phyloP scores from a whole-genome alignment of 2,113 vertebrate genomes.

The Delphinapterus leucas region DNA sequence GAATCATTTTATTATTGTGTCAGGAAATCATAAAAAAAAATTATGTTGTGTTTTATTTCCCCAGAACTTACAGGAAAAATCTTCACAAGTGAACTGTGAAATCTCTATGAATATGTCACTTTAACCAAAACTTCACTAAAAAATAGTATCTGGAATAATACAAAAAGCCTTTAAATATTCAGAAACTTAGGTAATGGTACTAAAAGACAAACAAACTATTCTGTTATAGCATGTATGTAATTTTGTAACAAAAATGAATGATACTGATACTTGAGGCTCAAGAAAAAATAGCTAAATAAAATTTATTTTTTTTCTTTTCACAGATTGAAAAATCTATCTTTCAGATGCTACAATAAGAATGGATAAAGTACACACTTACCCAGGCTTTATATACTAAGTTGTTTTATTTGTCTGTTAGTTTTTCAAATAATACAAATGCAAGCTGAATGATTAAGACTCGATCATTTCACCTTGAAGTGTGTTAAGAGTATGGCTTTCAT shows the following conservation, averaged over 20 bases:
- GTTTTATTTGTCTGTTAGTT: not conserved
- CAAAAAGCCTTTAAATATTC: not conserved
- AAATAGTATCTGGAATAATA: conserved; percentile 1
- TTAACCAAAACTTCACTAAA: not conserved
- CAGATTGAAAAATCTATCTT: conserved; percentile 35
- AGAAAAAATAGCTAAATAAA: conserved; percentile 51
- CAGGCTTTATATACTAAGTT: not conserved
- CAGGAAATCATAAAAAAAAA: not conserved
- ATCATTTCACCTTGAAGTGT: conserved; percentile 56
- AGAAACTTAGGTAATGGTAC: not conserved
- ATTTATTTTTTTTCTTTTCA: conserved; percentile 35
- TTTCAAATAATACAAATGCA: conserved; percentile 64
- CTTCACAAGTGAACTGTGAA: not conserved
- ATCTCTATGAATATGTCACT: not conserved
- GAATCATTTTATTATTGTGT: not conserved
- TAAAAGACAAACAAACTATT: not conserved
- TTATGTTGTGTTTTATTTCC: not conserved
- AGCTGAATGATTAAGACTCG: conserved; percentile 21
- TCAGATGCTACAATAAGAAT: not conserved
- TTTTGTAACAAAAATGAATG: conserved; percentile 54
- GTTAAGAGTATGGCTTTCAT: conserved; percentile 56
- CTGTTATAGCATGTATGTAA: conserved; percentile 35
- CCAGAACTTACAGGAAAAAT: not conserved
- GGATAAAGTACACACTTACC: not conserved
- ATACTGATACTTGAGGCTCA: conserved; percentile 3